phyloP scores from a whole-genome alignment of 2,113 vertebrate species.

The Pyrgilauda ruficollis region DNA sequence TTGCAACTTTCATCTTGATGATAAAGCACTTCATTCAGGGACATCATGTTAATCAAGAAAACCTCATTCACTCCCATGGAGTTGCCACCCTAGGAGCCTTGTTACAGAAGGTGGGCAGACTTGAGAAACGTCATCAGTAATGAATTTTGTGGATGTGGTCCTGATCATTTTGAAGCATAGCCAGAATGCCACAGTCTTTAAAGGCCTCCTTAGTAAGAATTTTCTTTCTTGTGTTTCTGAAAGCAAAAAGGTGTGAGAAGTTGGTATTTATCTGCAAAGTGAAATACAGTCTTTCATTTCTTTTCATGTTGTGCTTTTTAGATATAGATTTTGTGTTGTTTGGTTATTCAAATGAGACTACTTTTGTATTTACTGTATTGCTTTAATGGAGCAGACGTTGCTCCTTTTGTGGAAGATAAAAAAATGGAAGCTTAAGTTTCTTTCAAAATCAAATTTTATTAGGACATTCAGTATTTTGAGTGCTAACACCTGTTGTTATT shows the following conservation, averaged over 20 bases:
- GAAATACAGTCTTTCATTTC: background rate
- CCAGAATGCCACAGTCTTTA: background rate
- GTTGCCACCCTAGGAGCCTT: slow-evolving; percentile 86
- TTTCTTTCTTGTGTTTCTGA: background rate
- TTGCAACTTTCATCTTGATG: slow-evolving; percentile 92
- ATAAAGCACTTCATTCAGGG: slow-evolving; percentile 95
- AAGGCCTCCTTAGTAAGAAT: background rate
- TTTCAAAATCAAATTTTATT: background rate
- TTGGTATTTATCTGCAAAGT: background rate
- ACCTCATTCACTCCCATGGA: slow-evolving; percentile 86
- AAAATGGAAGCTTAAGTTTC: background rate
- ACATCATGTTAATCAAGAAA: slow-evolving; percentile 93
- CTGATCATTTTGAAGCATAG: background rate
- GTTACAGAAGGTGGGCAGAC: slow-evolving; percentile 86
- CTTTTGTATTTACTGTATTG: background rate
- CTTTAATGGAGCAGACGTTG: background rate
- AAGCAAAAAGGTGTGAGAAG: background rate
- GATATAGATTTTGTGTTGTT: background rate
- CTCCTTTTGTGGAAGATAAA: background rate
- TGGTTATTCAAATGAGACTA: background rate
- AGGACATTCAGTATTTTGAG: background rate
- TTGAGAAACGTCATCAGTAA: background rate
- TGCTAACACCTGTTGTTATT: background rate
- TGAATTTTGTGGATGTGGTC: background rate
- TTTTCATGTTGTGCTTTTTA: background rate